These are phyloP conservation scores for Alligator mississippiensis DNA, from an alignment of 2,113 vertebrate genomes.

Conservation along the genomic window DNA sequence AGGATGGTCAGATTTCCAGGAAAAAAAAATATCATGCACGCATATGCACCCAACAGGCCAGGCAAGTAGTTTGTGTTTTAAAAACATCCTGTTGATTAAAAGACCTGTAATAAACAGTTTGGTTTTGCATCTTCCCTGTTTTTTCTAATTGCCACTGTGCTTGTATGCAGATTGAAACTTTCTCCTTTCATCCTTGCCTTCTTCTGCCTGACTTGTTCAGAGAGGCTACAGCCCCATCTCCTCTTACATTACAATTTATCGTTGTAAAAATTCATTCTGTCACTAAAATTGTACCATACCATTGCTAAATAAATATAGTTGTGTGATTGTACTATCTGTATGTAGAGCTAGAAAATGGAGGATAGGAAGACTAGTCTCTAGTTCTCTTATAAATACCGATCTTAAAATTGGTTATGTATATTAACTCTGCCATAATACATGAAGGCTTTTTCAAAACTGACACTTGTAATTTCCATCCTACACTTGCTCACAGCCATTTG, in stretches of 20 bases:
- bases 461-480: not conserved
- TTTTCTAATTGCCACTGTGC: constrained; percentile 22
- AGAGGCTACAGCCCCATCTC: not conserved
- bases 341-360: not conserved
- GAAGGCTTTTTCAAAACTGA: not conserved
- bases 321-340: not conserved
- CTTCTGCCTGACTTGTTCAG: not conserved
- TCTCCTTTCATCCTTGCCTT: not conserved
- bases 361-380: too few species aligned
- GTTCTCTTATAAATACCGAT: too few species aligned
- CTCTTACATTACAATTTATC: not conserved
- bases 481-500: not conserved
- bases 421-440: too few species aligned
- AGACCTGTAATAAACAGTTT: not conserved
- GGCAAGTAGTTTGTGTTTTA: not conserved
- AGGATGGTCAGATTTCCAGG: not conserved
- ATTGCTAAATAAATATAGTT: not conserved
- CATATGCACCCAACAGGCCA: not conserved
- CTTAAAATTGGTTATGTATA: too few species aligned
- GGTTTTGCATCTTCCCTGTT: not conserved
- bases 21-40: not conserved
- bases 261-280: not conserved
- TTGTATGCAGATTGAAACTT: constrained; percentile 12
- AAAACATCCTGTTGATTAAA: not conserved
- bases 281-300: not conserved